These are phyloP conservation scores for Molanna angustata DNA, from an alignment of 2,888 invertebrate species.

Conservation along the genomic window DNA sequence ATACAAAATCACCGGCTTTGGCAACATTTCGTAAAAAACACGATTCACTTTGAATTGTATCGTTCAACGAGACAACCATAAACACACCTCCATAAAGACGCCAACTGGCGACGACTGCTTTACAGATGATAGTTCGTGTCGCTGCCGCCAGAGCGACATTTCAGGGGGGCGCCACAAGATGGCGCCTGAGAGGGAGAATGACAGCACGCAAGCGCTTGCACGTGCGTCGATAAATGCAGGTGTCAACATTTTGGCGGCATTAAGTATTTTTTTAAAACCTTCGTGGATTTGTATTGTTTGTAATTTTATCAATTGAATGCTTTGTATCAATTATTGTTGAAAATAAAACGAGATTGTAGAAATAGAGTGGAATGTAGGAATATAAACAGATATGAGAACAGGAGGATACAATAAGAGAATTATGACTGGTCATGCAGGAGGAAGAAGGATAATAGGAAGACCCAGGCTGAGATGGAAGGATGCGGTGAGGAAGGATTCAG, in stretches of 20 bases:
- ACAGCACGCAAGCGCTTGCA: constrained; percentile 14
- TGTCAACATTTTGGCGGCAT: constrained; percentile 14
- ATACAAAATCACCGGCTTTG: constrained; percentile 7
- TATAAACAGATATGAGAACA: too few relatives aligned
- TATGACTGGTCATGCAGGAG: too few relatives aligned
- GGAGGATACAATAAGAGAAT: too few relatives aligned
- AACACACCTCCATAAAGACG: constrained; percentile 4
- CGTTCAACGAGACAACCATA: background rate
- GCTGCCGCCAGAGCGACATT: constrained; percentile 10
- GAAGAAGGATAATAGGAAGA: too few relatives aligned
- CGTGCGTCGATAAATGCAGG: constrained; percentile 18
- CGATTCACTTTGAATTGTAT: background rate
- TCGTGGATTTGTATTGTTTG: background rate
- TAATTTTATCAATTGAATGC: too few relatives aligned
- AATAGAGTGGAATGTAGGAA: too few relatives aligned
- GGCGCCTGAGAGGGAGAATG: constrained; percentile 1
- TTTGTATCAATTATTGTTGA: too few relatives aligned
- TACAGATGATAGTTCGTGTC: constrained; percentile 9
- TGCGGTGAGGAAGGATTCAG: too few relatives aligned
- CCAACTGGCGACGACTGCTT: constrained; percentile 13
- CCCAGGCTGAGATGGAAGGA: too few relatives aligned
- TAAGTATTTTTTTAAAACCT: too few relatives aligned
- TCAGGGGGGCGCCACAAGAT: constrained; percentile 3
- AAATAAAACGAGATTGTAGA: too few relatives aligned
- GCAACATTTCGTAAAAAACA: constrained; percentile 21